Base-by-base conservation (phyloP, 2,888 invertebrate species). In the Pteria penguin region DNA sequence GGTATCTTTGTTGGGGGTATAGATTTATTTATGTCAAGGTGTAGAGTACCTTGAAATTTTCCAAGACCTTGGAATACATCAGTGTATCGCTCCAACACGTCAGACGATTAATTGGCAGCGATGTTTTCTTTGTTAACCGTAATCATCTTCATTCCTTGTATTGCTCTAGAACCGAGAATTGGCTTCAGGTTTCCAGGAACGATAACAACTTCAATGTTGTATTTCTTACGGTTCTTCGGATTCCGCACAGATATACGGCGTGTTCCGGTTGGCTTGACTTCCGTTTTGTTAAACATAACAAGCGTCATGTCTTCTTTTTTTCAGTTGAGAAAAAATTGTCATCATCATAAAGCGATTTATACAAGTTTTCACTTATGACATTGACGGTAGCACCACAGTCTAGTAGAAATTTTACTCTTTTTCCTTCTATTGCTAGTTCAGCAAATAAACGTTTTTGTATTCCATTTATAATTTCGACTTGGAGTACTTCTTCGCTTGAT, bases 61-160 rank as follows among this genome's bases (percentile, higher is more conserved):
- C 82, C 77, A 65, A 71, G 65, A 8, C 80, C 79, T 5, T 71
- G 5, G 60, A 80, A 80, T 4, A 79, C 71, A 31, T 65, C 62
- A 24, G 18, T 14, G 29, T 69, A 78, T 63, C 78, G n/a, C n/a
- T n/a, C 29, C 22, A 54, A 18, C 4, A 45, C 5, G n/a, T n/a
- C n/a, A n/a, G n/a, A n/a, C n/a, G n/a, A n/a, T n/a, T n/a, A n/a
- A n/a, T n/a, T n/a, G n/a, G n/a, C n/a, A n/a, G n/a, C n/a, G n/a
- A n/a, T n/a, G n/a, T n/a, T n/a, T n/a, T n/a, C n/a, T n/a, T n/a
- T n/a, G n/a, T n/a, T n/a, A n/a, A n/a, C n/a, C n/a, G n/a, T n/a
- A n/a, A n/a, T n/a, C n/a, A n/a, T n/a, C n/a, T n/a, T n/a, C n/a
- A n/a, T n/a, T n/a, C n/a, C n/a, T n/a, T n/a, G n/a, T n/a, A n/a